Evolutionary conservation across 2,113 vertebrate genomes (phyloP).

Genomic region (Brevimyrus niger): DNA sequence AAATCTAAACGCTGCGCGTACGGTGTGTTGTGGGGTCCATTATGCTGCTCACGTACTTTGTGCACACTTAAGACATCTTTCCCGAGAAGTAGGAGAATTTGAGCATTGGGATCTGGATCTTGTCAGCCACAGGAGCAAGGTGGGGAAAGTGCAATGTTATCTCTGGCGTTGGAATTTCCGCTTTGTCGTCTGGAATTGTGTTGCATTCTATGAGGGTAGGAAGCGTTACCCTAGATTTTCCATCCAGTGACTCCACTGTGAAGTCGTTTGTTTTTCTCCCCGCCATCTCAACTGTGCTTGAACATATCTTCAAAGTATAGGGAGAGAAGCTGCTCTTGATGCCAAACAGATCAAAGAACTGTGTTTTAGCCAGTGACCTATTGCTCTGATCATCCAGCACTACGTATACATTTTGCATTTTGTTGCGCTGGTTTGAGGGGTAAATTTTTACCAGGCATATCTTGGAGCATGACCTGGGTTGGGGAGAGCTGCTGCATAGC

Average conservation of each 20-base stretch:
- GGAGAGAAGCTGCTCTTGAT: neutral
- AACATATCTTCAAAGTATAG: neutral
- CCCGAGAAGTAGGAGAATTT: constrained; percentile 9
- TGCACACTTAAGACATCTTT: constrained; percentile 2
- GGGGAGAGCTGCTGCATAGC: neutral
- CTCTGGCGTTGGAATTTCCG: neutral
- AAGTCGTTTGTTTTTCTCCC: constrained; percentile 2
- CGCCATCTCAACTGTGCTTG: neutral
- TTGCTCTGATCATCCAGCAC: neutral
- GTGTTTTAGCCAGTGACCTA: too few species aligned
- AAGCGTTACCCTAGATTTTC: neutral
- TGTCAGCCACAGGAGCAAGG: neutral
- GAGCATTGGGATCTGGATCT: constrained; percentile 1
- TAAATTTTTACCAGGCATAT: neutral
- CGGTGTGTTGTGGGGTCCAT: neutral
- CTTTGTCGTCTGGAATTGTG: neutral
- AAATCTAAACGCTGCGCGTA: constrained; percentile 1
- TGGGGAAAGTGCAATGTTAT: neutral
- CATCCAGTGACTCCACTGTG: neutral
- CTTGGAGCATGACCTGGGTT: neutral
- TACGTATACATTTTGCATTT: neutral
- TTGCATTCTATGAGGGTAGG: constrained; percentile 14
- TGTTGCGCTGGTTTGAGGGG: neutral
- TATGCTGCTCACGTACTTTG: neutral
- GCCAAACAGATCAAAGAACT: neutral